phyloP scores from a whole-genome alignment of 2,113 vertebrate genomes.

The Thomomys bottae region DNA sequence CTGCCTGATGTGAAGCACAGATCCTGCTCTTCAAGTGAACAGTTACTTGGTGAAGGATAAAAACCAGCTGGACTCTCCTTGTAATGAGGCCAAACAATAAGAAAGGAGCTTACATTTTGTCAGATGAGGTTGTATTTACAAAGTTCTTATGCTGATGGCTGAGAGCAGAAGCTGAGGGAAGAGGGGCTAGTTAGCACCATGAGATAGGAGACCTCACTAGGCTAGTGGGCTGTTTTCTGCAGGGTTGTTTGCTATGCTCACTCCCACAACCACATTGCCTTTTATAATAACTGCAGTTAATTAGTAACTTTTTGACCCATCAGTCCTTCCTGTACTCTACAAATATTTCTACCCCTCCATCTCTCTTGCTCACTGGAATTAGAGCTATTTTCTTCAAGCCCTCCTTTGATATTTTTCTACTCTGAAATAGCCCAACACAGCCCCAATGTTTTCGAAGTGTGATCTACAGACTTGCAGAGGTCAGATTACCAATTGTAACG shows the following conservation, averaged over 20 bases:
- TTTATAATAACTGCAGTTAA: neutral
- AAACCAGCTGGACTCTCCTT: slow-evolving; percentile 70
- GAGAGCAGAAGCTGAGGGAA: neutral
- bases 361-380: neutral
- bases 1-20: slow-evolving; percentile 59
- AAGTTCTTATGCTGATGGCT: neutral
- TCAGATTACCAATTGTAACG: slow-evolving; percentile 16
- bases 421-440: neutral
- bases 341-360: slow-evolving; percentile 5
- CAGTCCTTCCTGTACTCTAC: neutral
- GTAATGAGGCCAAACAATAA: neutral
- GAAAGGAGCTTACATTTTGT: neutral
- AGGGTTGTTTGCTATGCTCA: neutral
- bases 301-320: slow-evolving; percentile 23
- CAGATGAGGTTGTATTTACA: neutral
- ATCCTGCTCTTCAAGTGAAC: slow-evolving; percentile 57
- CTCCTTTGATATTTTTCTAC: slow-evolving; percentile 24
- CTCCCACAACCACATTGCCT: neutral
- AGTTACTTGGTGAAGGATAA: slow-evolving; percentile 61
- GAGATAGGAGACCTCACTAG: neutral
- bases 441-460: slow-evolving; percentile 37
- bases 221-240: neutral
- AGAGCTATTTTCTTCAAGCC: slow-evolving; percentile 51
- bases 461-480: neutral
- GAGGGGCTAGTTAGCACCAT: neutral